Evolutionary conservation across 30 jellyfish, hydroid and myxozoan genomes (phyloP).

Genomic region (Pseudorhiza aurosa): DNA sequence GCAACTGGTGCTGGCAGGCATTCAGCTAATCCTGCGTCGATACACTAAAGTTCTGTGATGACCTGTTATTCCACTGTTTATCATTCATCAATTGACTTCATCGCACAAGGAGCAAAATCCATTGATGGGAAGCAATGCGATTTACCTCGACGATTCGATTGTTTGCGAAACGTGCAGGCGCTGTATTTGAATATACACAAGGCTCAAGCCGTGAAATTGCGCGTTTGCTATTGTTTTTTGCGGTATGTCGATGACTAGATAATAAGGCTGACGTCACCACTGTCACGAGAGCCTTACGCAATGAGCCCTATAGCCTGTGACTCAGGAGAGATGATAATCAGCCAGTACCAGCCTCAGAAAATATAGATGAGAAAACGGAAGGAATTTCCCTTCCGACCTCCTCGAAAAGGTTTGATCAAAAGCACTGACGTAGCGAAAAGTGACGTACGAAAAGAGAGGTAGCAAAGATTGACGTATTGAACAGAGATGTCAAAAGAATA

Average conservation of each 20-base stretch:
- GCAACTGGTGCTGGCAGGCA: conserved; percentile 1
- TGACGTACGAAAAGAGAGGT: too few relatives aligned
- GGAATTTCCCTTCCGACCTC: too few relatives aligned
- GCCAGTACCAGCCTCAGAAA: too few relatives aligned
- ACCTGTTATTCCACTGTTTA: background rate
- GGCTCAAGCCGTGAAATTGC: background rate
- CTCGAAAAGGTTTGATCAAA: too few relatives aligned
- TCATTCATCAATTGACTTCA: background rate
- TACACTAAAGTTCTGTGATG: background rate
- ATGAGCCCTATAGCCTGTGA: too few relatives aligned
- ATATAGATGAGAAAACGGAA: too few relatives aligned
- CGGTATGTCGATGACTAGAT: background rate
- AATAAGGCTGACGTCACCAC: background rate
- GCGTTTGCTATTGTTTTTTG: background rate
- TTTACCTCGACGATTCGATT: background rate
- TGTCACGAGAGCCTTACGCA: background rate
- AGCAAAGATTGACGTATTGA: too few relatives aligned
- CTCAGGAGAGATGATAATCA: too few relatives aligned
- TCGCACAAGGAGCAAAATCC: too few relatives aligned
- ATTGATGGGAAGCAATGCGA: too few relatives aligned
- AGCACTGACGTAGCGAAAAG: too few relatives aligned
- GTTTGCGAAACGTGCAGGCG: background rate
- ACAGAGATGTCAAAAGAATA: too few relatives aligned
- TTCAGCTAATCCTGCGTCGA: background rate
- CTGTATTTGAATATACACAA: background rate